Evolutionary conservation across 2,797 vertebrate genomes (phyloP), one percentile per base, ranked within the genome.

Genomic region (Acanthurus tractus): DNA sequence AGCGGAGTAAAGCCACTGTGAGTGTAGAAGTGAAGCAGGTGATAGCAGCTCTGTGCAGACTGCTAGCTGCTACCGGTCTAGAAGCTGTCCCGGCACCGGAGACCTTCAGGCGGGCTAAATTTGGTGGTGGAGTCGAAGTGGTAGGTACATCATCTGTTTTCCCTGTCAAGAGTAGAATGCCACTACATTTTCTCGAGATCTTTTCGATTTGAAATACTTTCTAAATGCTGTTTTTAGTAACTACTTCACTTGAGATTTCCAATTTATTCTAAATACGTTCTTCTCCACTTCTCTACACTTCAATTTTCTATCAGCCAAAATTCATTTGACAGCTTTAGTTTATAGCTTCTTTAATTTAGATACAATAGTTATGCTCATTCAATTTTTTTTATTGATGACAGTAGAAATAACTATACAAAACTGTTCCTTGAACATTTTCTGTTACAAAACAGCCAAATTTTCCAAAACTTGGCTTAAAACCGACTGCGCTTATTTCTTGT

Each of bases 81-180:
- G 59, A 85, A 1, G 36, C 83, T 0, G 93, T 95, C 0, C 95
- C 95, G 0, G 12, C 86, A 0, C 91, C 95, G 18, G 95, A 96
- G 50, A 83, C 79, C 1, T 96, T 96, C 71, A 92, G 95, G 50
- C 93, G 92, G 57, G 94, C 95, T 0, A 96, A 96, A 38, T 95
- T 95, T 59, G 91, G 91, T 4, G 92, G 82, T 9, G 82, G 72
- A 68, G 3, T 20, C n/a, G 90, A 91, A 14, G 93, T 93, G 90
- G 90, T 95, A 72, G n/a, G 92, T 86, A 49, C 9, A 8, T 61
- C 18, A 0, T 36, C 3, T 13, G 6, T 13, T 29, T 6, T 52
- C 4, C 13, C 22, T 62, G 2, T 52, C n/a, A 17, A 4, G 15
- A 6, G 1, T 3, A 14, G 1, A 29, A 8, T 29, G 11, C 29